These are phyloP conservation scores for Dryobates pubescens DNA, from an alignment of 2,797 vertebrate genomes.

Conservation along the genomic window DNA sequence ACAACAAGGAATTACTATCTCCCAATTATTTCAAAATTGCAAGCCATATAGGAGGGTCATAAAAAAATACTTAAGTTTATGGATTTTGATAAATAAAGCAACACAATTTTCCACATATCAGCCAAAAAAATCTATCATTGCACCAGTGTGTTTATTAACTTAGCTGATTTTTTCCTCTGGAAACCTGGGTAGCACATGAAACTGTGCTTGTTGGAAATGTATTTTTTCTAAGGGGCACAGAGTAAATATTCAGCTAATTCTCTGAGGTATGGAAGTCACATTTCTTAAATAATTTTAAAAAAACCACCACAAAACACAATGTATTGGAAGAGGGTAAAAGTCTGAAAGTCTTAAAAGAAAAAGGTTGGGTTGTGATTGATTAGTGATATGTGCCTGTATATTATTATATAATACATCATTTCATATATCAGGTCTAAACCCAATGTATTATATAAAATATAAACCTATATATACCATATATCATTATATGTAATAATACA, in stretches of 20 bases:
- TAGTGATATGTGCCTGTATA: not conserved
- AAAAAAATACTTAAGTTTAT: not conserved
- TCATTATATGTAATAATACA: not conserved
- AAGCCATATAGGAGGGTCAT: not conserved
- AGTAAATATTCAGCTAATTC: not conserved
- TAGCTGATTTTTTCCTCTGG: not conserved
- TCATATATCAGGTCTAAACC: too few relatives aligned
- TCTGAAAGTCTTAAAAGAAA: not conserved
- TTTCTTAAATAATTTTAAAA: not conserved
- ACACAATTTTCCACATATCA: not conserved
- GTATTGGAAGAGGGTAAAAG: not conserved
- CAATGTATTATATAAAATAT: not conserved
- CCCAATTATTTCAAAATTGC: not conserved
- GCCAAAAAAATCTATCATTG: not conserved
- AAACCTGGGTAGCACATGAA: not conserved
- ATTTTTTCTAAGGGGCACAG: not conserved
- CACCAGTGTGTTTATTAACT: not conserved
- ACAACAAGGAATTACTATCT: not conserved
- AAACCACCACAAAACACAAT: not conserved
- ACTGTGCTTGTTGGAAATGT: not conserved
- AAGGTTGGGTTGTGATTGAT: not conserved
- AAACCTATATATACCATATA: too few relatives aligned
- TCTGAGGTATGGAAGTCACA: not conserved
- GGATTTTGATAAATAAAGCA: not conserved
- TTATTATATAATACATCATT: not conserved